Percentiles rank a stretch among this genome's conserved stretches.
Evolutionary conservation across 2,888 invertebrate species (phyloP).

Genomic region (Lepidochrysops patricia): DNA sequence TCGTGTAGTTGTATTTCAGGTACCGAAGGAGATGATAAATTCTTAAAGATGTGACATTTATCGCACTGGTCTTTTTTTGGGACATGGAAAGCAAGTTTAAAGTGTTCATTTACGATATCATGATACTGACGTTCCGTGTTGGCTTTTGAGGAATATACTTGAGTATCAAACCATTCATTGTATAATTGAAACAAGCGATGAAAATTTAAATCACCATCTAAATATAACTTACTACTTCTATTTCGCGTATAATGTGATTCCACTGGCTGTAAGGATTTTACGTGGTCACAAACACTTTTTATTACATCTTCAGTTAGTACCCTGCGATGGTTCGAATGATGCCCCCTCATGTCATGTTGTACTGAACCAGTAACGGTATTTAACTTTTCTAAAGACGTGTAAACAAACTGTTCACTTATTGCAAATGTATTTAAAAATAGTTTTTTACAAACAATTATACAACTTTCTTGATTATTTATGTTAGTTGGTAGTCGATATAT

Average conservation of each 20-base stretch:
- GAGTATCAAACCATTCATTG: constrained; percentile 18
- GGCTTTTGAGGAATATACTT: constrained; percentile 19
- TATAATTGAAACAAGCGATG: constrained; percentile 22
- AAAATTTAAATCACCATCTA: constrained; percentile 16
- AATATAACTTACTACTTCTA: constrained; percentile 13
- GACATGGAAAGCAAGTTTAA: constrained; percentile 21
- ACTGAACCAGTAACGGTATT: no score
- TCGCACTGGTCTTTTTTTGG: constrained; percentile 25
- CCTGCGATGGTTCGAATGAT: constrained; percentile 21
- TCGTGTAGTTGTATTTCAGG: constrained; percentile 13
- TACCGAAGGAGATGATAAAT: no score
- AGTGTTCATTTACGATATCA: constrained; percentile 20
- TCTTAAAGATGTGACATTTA: constrained; percentile 16
- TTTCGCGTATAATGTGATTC: constrained; percentile 25
- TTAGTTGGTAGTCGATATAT: no score
- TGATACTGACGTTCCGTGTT: constrained; percentile 20
- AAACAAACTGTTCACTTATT: no score
- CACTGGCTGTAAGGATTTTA: constrained; percentile 21
- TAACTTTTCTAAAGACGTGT: constrained; percentile 21
- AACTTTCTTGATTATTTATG: no score
- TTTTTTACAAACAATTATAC: constrained; percentile 21
- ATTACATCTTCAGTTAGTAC: constrained; percentile 19
- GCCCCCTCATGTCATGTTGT: constrained; percentile 20
- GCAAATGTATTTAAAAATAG: constrained; percentile 21
- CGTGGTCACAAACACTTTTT: constrained; percentile 22